Evolutionary conservation across 2,888 invertebrate genomes (phyloP), one percentile per base, ranked within the genome.

Genomic region (Cheilosia pagana): DNA sequence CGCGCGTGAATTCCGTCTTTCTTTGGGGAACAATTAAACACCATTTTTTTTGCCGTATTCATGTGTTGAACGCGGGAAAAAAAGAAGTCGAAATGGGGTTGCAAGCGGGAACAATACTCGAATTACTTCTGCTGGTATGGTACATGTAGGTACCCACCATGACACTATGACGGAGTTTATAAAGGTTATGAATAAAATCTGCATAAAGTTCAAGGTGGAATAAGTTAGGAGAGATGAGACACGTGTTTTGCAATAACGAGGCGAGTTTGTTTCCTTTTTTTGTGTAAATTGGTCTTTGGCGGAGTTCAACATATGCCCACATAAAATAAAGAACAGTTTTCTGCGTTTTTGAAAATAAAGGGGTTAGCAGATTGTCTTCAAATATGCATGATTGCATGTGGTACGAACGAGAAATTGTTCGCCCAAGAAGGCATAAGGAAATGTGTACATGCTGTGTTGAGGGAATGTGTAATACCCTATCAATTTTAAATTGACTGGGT

Each of bases 181-280:
- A 48, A 57, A 60, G 76, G 43, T 68, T 76, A 76, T 68, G 67
- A 68, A 76, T 76, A 68, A 76, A 76, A 67, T 68, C 60, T 68
- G 67, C 67, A 60, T 60, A 60, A 52, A 57, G 43, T 67, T 59
- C 60, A 76, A 76, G 67, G 76, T 52, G 41, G 31, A 10, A 43
- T 68, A 75, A 59, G 41, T 45, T 16, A 45, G 45, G 35, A 68
- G 25, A 53, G 50, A 52, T 60, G 25, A 45, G 50, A 52, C 76
- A 67, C 68, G 76, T 67, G 76, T 52, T 68, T 53, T 59, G 41
- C 39, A 35, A 48, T 59, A 57, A 70, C 70, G 50, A 71, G 39
- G 10, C 5, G 23, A 19, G 7, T 35, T 59, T 16, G 10, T 50
- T 39, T 57, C 16, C 16, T 5, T 28, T 25, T 50, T 14, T 48